Evolutionary conservation across 2,113 vertebrate genomes (phyloP).

Genomic region (Pterocles burchelli): DNA sequence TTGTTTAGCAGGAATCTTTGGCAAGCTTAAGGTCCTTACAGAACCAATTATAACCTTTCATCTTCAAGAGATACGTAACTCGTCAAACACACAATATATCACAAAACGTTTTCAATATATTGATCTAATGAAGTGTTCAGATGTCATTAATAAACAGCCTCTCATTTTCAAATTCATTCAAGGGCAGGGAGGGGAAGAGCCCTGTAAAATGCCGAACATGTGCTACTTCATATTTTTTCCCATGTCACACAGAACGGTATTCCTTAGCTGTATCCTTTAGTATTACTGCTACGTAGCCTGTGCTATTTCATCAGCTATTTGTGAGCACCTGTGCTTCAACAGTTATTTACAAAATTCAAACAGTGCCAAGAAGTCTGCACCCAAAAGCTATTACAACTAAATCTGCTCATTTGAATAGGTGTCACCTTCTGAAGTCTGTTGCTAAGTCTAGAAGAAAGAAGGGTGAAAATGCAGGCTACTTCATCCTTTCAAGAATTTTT

Average conservation of each 20-base stretch:
- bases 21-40: neutral
- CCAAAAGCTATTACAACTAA: neutral
- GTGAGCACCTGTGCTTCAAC: neutral
- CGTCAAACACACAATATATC: neutral
- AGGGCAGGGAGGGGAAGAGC: fast-evolving
- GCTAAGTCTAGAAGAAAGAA: neutral
- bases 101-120: neutral
- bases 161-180: neutral
- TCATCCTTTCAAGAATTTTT: neutral
- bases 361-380: neutral
- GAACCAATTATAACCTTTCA: neutral
- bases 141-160: neutral
- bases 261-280: neutral
- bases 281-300: neutral
- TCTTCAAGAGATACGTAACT: neutral
- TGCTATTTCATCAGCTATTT: neutral
- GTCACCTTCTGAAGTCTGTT: neutral
- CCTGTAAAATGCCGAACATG: neutral
- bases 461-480: neutral
- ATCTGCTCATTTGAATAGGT: neutral
- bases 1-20: neutral
- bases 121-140: neutral
- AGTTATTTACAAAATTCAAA: neutral
- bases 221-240: neutral
- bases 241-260: neutral